These are phyloP conservation scores for Drosophila melanosoma DNA, from an alignment of 2,888 invertebrate species.

Conservation along the genomic window DNA sequence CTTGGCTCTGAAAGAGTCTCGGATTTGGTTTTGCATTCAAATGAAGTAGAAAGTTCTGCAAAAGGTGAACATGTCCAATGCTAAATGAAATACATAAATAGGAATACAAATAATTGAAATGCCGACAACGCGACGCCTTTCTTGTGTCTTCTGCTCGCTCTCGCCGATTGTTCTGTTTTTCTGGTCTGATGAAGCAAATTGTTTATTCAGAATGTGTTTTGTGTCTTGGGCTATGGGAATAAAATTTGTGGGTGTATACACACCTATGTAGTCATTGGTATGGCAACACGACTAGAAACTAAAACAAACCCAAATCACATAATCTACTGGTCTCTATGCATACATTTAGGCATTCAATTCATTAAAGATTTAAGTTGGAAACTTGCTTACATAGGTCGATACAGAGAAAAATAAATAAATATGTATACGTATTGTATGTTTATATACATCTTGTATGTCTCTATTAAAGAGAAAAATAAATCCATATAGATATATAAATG, in stretches of 20 bases:
- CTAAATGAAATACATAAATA: slow-evolving; percentile 13
- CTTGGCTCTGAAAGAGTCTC: slow-evolving; percentile 1
- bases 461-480: not conserved
- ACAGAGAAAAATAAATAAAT: not conserved
- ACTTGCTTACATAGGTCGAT: not conserved
- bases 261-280: slow-evolving; percentile 15
- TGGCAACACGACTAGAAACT: slow-evolving; percentile 7
- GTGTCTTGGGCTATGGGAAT: slow-evolving; percentile 22
- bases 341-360: slow-evolving; percentile 7
- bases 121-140: slow-evolving; percentile 54
- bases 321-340: slow-evolving; percentile 17
- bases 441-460: no score
- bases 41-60: slow-evolving; percentile 76
- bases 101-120: slow-evolving; percentile 58
- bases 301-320: slow-evolving; percentile 9
- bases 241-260: slow-evolving; percentile 33
- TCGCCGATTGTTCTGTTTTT: slow-evolving; percentile 5
- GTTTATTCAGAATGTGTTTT: slow-evolving; percentile 51
- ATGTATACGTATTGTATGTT: not conserved
- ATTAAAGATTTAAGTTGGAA: slow-evolving; percentile 3
- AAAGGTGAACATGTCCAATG: slow-evolving; percentile 24
- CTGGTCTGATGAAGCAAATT: slow-evolving; percentile 35
- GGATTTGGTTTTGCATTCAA: slow-evolving; percentile 64
- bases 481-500: not conserved
- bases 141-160: slow-evolving; percentile 14